Base-by-base conservation (phyloP, 2,797 vertebrate genomes). In the Mallotus villosus region DNA sequence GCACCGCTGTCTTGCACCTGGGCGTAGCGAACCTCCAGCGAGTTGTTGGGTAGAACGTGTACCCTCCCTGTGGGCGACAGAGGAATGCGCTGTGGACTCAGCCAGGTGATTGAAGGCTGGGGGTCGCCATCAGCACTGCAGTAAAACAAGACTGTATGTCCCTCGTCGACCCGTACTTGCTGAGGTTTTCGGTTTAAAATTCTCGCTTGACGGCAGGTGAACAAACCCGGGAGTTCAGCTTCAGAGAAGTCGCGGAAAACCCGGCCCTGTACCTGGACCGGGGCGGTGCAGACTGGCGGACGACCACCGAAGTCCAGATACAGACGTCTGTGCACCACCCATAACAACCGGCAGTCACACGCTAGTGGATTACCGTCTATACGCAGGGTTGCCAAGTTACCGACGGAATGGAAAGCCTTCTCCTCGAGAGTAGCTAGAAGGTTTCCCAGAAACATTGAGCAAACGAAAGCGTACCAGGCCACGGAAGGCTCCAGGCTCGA, bases 331-430 rank as follows among this genome's bases (percentile, higher is more conserved):
- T 75, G 89, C 22, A 93, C 83, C 41, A 95, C 77, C 96, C 95
- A 97, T 58, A 94, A 89, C 69, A 97, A 91, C 4, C 95, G 93
- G 72, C 96, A 97, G 80, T 97, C 96, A 1, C 96, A 97, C 1
- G 90, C 91, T 29, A 97, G 77, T 0, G 94, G 95, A 74, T 97
- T 97, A 19, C 85, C 76, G 0, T 95, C 93, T 8, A 97, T 87
- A 37, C 93, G 82, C 24, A 97, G 83, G 19, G 89, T 88, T 72
- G 90, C 91, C 19, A 97, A 77, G 57, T 82, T 84, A 1, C 89
- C 83, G 8, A 88, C 82, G 0, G 94, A 93, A 70, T 94, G 91
- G 76, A 97, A 95, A 55, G 78, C 90, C 0, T 88, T 87, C 16
- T 85, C 87, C 80, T 95, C 95, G 0, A 97, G 87, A 0, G 95